Conservation (phyloP, 2,113 vertebrate genomes). For the Caracal caracal region DNA sequence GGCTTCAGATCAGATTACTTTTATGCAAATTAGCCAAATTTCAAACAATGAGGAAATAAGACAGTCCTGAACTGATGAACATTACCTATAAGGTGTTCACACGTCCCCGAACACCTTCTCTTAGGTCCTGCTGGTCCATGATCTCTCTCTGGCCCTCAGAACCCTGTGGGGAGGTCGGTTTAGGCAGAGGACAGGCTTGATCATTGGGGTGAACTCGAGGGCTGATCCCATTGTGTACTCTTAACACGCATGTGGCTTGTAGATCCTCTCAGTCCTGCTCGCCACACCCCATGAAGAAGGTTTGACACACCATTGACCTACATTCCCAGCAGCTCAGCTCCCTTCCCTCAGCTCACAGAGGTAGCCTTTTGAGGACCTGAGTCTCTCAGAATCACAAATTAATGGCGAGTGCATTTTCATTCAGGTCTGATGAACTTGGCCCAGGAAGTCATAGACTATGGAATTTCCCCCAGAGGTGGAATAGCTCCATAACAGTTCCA, state of each 20-base stretch:
- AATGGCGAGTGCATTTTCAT: neutral
- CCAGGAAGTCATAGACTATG: no score
- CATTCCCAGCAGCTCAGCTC: accelerated
- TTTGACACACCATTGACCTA: accelerated
- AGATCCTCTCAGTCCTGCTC: no score
- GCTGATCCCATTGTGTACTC: accelerated
- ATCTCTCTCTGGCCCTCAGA: no score
- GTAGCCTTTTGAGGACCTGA: accelerated
- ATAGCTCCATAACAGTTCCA: accelerated
- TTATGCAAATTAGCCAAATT: neutral
- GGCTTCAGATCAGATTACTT: neutral
- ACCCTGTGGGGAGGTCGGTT: no score
- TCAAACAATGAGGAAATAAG: neutral
- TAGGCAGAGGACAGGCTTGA: neutral
- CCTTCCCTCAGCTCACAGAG: no score
- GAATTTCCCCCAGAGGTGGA: accelerated
- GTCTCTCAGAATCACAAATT: neutral
- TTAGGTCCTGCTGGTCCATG: accelerated
- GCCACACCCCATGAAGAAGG: accelerated
- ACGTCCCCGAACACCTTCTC: accelerated
- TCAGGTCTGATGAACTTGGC: neutral
- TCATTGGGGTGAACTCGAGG: accelerated
- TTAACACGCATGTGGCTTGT: accelerated
- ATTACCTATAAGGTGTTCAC: accelerated
- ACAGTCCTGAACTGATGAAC: accelerated